Base-by-base conservation (phyloP, 2,888 invertebrate genomes). In the Tenodera sinensis region DNA sequence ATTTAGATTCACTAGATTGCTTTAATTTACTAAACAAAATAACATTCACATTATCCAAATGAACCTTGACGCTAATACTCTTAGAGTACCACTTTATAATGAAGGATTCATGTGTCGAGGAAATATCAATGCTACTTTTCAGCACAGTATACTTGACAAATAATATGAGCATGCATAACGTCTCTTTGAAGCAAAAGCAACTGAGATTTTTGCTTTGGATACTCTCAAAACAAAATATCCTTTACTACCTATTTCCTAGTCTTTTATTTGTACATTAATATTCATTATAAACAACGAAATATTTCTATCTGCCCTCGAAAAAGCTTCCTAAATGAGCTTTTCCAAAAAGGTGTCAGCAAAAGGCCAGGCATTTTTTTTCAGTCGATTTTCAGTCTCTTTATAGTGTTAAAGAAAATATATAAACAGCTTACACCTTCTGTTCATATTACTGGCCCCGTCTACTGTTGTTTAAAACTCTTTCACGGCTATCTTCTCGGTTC, bases 401-500 rank as follows among this genome's bases (percentile, higher is more conserved):
- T 71, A 71, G 54, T 71, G 54, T 71, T 71, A 15, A 71, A 71
- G 54, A 71, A 71, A 71, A 71, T 15, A 15, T 71, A 71, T 71
- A 20, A 71, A 71, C 54, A 71, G 25, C 42, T 71, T 71, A 25
- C 25, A 71, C 25, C 25, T 54, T 71, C 86, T 86, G 15, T 28
- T 28, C 28, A 54, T 34, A 81, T 71, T 89, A 89, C 88, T 90
- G 89, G 30, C 85, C 89, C 30, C 85, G 88, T 82, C 89, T 87
- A 34, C 88, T 88, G 88, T 87, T 91, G 85, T 85, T 90, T n/a
- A 91, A 89, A 47, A 91, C 91, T 90, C 96, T 93, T 92, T 96
- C 96, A 82, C 96, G 94, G 91, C 96, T 96, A 92, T 96, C 96
- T 92, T 96, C 96, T 88, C 96, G 94, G 91, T 95, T 95, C 30